These are phyloP conservation scores for Drosophila nasuta DNA, from an alignment of 1,140 invertebrate genomes.

Conservation along the genomic window DNA sequence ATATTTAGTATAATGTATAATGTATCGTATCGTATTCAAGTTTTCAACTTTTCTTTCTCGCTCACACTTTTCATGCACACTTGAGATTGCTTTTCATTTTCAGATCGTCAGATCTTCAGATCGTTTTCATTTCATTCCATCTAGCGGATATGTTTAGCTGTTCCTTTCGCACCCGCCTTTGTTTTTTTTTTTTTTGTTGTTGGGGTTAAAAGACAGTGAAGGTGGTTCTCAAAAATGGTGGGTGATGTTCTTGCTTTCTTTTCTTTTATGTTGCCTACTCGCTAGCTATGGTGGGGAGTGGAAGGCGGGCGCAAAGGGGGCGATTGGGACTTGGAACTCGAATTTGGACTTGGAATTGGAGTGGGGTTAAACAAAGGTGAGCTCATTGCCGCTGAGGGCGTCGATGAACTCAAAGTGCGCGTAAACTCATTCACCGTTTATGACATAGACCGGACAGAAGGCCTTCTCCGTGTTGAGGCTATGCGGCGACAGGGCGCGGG, in stretches of 20 bases:
- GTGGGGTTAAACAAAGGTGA: conserved; percentile 73
- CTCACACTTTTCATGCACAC: conserved; percentile 3
- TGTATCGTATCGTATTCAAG: too few relatives aligned
- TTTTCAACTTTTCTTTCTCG: conserved; percentile 3
- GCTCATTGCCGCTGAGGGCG: conserved; percentile 77
- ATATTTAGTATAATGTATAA: too few relatives aligned
- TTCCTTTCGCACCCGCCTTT: neutral
- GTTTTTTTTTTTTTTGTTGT: too few relatives aligned
- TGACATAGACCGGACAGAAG: conserved; percentile 83
- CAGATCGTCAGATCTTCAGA: too few relatives aligned
- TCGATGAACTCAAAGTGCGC: conserved; percentile 84
- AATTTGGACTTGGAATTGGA: neutral
- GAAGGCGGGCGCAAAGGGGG: neutral
- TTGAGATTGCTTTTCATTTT: conserved; percentile 37
- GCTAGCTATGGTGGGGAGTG: conserved; percentile 23
- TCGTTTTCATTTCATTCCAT: conserved; percentile 6
- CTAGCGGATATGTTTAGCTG: conserved; percentile 9
- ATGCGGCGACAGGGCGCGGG: conserved; percentile 71
- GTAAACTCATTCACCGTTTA: conserved; percentile 84
- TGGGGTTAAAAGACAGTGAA: conserved; percentile 9
- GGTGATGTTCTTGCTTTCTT: conserved; percentile 12
- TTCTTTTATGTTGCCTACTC: neutral
- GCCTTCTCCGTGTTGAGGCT: conserved; percentile 76
- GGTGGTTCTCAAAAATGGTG: conserved; percentile 24
- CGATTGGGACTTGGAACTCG: neutral